A percentile compares a stretch with the other conserved stretches of the same genome.
phyloP scores from a whole-genome alignment of 2,797 vertebrate species.

The Peromyscus attwateri region DNA sequence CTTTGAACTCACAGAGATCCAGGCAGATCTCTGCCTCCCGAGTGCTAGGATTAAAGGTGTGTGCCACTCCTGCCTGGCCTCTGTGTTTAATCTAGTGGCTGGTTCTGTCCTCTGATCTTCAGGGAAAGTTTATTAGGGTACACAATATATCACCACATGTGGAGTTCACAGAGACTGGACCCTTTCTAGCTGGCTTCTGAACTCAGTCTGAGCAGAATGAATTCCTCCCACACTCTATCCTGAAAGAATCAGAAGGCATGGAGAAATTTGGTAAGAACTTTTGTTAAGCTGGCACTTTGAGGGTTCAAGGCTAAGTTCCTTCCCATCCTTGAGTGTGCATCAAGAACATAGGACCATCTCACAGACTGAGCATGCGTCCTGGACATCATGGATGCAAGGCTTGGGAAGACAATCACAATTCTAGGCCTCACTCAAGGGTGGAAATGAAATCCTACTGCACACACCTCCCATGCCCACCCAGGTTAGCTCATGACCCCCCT shows the following conservation, averaged over 20 bases:
- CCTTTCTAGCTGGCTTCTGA: neutral
- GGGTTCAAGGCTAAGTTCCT: neutral
- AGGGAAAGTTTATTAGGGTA: too few species aligned
- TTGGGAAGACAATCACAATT: constrained; percentile 20
- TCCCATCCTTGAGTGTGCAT: neutral
- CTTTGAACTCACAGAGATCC: too few species aligned
- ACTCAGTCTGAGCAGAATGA: neutral
- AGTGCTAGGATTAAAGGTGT: too few species aligned
- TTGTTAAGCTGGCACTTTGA: neutral
- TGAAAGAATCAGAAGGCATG: constrained; percentile 14
- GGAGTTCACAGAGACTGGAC: neutral
- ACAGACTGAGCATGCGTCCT: neutral
- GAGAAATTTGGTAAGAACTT: neutral
- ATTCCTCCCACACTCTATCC: neutral
- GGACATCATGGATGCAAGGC: neutral
- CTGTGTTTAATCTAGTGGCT: too few species aligned
- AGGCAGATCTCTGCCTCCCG: too few species aligned
- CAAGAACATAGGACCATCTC: neutral
- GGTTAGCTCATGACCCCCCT: neutral
- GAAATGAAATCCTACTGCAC: neutral
- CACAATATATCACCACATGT: too few species aligned
- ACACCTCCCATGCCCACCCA: neutral
- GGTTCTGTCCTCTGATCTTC: too few species aligned
- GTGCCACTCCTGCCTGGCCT: too few species aligned
- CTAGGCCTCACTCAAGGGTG: neutral